Conservation (phyloP, 2,113 vertebrate genomes). For the Catharus minimus region DNA sequence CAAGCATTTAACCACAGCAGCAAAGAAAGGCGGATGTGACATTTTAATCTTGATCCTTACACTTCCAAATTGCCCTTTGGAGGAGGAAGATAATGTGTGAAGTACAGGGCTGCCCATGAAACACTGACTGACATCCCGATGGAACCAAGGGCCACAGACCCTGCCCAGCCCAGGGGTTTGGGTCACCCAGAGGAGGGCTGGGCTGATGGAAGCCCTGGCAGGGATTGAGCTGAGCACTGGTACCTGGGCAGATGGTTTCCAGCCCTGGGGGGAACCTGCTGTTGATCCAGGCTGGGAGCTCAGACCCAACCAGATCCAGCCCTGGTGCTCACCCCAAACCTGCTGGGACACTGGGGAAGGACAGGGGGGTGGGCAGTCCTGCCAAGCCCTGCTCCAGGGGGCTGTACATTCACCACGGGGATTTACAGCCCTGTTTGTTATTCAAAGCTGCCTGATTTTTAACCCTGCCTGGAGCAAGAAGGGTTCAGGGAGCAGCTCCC, state of each 20-base stretch:
- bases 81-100: neutral
- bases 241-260: neutral
- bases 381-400: neutral
- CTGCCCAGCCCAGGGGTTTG: accelerated
- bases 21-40: neutral
- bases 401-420: accelerated
- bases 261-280: neutral
- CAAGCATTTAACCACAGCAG: neutral
- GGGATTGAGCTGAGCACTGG: neutral
- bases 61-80: neutral
- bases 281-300: neutral
- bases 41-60: neutral
- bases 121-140: accelerated
- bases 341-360: accelerated
- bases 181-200: accelerated
- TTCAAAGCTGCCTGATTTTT: neutral
- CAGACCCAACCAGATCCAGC: neutral
- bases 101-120: neutral
- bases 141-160: neutral
- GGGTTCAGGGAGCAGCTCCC: neutral
- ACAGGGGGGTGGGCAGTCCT: neutral
- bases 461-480: neutral
- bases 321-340: accelerated
- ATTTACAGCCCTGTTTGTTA: neutral
- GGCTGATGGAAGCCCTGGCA: neutral